Evolutionary conservation across 2,797 vertebrate genomes (phyloP).

Genomic region (Otus scops): DNA sequence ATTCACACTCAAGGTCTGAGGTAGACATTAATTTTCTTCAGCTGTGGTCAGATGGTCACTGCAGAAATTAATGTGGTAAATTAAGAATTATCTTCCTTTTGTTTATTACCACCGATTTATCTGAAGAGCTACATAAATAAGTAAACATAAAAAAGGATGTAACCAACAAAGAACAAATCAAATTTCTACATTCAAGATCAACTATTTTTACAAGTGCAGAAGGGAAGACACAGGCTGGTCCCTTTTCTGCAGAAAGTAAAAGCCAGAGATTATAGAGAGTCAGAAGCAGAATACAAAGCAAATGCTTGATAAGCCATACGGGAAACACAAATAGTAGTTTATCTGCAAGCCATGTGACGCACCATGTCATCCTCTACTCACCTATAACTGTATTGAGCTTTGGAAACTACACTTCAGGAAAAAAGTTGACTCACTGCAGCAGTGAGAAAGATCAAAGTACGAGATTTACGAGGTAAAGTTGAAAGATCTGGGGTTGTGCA

Average conservation of each 20-base stretch:
- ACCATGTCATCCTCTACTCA: neutral
- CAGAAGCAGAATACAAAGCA: neutral
- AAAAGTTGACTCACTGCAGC: neutral
- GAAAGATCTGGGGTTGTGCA: constrained; percentile 29
- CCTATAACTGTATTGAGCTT: neutral
- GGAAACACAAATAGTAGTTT: neutral
- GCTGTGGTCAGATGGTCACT: neutral
- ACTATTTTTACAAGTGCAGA: neutral
- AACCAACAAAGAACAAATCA: neutral
- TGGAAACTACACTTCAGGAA: neutral
- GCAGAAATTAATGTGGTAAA: neutral
- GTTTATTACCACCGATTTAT: neutral
- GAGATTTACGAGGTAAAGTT: neutral
- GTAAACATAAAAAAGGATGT: neutral
- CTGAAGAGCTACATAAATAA: neutral
- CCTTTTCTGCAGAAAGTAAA: neutral
- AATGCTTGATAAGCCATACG: neutral
- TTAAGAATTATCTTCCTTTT: neutral
- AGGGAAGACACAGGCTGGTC: neutral
- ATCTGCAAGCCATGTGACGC: neutral
- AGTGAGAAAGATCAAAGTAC: constrained; percentile 19
- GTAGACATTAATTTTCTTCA: neutral
- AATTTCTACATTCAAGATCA: neutral
- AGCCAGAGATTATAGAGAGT: neutral
- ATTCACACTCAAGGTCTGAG: neutral